Conservation (phyloP, 2,888 invertebrate species). For the Idaea biselata region DNA sequence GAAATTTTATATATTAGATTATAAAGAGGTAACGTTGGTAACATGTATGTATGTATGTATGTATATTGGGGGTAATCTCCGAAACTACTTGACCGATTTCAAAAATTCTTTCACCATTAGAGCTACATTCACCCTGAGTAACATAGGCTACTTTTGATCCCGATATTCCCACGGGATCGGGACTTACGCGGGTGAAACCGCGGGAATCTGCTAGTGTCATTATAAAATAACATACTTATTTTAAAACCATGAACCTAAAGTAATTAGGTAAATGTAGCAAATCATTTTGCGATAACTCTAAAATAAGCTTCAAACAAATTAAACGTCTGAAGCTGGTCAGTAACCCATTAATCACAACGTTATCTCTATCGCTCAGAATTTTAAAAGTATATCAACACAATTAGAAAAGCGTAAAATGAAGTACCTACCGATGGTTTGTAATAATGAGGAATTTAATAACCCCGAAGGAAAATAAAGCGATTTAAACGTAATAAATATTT, state of each 20-base stretch:
- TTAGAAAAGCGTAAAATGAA: neutral
- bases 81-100: too few species aligned
- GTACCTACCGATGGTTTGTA: neutral
- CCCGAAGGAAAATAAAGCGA: neutral
- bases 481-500: neutral
- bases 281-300: neutral
- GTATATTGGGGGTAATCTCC: too few species aligned
- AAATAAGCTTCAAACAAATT: constrained; percentile 30
- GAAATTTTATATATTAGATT: too few species aligned
- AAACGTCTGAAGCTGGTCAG: constrained; percentile 32
- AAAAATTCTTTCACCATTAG: too few species aligned
- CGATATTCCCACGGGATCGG: too few species aligned
- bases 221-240: too few species aligned
- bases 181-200: too few species aligned
- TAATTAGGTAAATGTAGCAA: neutral
- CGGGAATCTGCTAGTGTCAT: too few species aligned
- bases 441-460: neutral
- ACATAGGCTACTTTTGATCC: too few species aligned
- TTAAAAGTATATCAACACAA: neutral
- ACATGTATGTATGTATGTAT: too few species aligned
- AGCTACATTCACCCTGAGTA: too few species aligned
- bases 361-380: constrained; percentile 45
- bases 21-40: too few species aligned
- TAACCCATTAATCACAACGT: constrained; percentile 52
- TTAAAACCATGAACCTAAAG: neutral